Evolutionary conservation across 2,888 invertebrate genomes (phyloP).

Genomic region (Ormyrus labotus): DNA sequence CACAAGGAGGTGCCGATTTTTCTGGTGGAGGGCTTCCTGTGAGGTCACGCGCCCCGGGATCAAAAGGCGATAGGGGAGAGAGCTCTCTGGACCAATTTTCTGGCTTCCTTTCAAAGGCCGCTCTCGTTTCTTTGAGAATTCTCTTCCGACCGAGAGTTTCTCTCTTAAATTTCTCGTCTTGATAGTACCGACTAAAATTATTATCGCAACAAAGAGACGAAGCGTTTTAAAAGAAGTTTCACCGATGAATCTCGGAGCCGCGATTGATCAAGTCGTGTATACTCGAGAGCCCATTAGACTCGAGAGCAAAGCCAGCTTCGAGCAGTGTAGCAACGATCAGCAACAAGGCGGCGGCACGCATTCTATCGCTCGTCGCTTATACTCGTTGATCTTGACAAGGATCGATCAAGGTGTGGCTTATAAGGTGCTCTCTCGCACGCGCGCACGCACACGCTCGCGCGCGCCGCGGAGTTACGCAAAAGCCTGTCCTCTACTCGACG

Average conservation of each 20-base stretch:
- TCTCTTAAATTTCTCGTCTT: too few relatives aligned
- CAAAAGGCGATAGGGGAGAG: too few relatives aligned
- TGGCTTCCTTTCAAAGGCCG: too few relatives aligned
- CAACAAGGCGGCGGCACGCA: too few relatives aligned
- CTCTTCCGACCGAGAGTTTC: too few relatives aligned
- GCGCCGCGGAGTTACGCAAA: conserved; percentile 59
- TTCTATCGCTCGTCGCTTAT: too few relatives aligned
- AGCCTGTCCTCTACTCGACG: conserved; percentile 58
- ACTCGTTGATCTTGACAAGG: conserved; percentile 14
- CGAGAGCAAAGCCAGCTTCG: conserved; percentile 18
- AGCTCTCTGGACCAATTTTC: too few relatives aligned
- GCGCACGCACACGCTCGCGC: not conserved
- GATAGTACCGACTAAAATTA: too few relatives aligned
- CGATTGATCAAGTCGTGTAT: not conserved
- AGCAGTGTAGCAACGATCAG: not conserved
- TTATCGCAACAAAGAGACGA: not conserved
- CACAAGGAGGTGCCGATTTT: too few relatives aligned
- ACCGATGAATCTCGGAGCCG: not conserved
- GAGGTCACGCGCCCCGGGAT: too few relatives aligned
- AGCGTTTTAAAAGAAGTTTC: conserved; percentile 20
- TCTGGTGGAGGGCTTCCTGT: too few relatives aligned
- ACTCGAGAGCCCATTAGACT: conserved; percentile 21
- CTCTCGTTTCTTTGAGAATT: too few relatives aligned
- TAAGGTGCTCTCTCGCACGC: conserved; percentile 6
- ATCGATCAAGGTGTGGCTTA: conserved; percentile 37